Percentiles rank a stretch among this genome's conserved stretches.
Conservation (phyloP, 2,888 invertebrate genomes). For the Cheiracanthium punctorium region DNA sequence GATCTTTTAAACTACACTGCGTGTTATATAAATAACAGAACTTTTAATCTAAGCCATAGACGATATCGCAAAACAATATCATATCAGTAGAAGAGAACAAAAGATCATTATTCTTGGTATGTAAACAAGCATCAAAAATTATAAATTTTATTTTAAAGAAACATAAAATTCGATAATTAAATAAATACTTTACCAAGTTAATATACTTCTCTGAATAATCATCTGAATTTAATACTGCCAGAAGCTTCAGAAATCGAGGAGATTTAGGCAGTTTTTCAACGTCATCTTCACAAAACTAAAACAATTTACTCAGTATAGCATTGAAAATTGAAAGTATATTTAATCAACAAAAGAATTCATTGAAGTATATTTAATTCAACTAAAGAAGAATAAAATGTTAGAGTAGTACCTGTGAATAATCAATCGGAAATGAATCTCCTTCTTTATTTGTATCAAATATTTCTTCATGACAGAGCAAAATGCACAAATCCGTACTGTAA, state of each 20-base stretch:
- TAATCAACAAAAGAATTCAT: too few relatives aligned
- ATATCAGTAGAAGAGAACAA: too few relatives aligned
- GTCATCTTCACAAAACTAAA: constrained; percentile 62
- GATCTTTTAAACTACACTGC: too few relatives aligned
- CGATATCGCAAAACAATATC: too few relatives aligned
- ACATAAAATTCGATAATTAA: too few relatives aligned
- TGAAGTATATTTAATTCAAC: background rate
- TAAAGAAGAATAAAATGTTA: background rate
- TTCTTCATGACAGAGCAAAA: constrained; percentile 52
- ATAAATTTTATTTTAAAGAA: too few relatives aligned
- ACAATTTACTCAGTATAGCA: too few relatives aligned
- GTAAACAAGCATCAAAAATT: too few relatives aligned
- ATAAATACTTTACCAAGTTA: constrained; percentile 36
- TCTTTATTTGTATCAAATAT: constrained; percentile 21
- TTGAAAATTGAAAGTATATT: background rate
- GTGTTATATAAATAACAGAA: too few relatives aligned
- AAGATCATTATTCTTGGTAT: too few relatives aligned
- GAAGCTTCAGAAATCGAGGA: constrained; percentile 22
- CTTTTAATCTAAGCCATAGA: too few relatives aligned
- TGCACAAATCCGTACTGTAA: constrained; percentile 48
- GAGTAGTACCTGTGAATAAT: constrained; percentile 59
- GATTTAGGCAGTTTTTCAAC: constrained; percentile 44
- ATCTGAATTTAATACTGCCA: constrained; percentile 14
- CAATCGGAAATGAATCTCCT: constrained; percentile 7
- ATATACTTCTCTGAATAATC: constrained; percentile 26